Percentiles rank a stretch among this genome's conserved stretches.
These are phyloP conservation scores for Habrosyne pyritoides DNA, from an alignment of 2,888 invertebrate species.

Conservation along the genomic window DNA sequence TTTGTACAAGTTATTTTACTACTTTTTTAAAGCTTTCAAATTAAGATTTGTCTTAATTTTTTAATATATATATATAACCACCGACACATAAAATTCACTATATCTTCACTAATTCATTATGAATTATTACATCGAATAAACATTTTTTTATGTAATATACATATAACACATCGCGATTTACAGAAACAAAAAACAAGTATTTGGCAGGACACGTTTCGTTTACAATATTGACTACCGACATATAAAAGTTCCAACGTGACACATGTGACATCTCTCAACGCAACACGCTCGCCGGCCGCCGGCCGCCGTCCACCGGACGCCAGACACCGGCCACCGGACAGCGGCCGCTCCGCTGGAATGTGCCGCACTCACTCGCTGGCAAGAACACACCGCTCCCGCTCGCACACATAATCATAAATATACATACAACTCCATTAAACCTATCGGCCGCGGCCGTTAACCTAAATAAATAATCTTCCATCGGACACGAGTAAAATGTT, in stretches of 20 bases:
- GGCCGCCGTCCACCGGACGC: not conserved
- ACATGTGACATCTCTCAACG: conserved; percentile 9
- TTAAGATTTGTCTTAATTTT: conserved; percentile 71
- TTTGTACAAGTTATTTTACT: conserved; percentile 70
- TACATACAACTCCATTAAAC: conserved; percentile 16
- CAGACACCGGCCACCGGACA: not conserved
- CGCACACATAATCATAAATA: conserved; percentile 14
- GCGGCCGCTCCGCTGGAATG: conserved; percentile 3
- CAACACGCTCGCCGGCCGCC: conserved; percentile 7
- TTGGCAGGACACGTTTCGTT: conserved; percentile 51
- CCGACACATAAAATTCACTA: conserved; percentile 49
- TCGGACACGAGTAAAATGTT: conserved; percentile 8
- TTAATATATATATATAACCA: conserved; percentile 43
- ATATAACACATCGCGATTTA: conserved; percentile 41
- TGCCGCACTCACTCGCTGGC: conserved; percentile 5
- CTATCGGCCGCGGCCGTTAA: conserved; percentile 14
- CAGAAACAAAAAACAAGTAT: conserved; percentile 39
- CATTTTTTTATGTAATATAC: conserved; percentile 47
- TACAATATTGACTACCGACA: conserved; percentile 29
- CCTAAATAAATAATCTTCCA: conserved; percentile 18
- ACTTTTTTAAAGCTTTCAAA: conserved; percentile 77
- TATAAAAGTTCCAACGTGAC: conserved; percentile 13
- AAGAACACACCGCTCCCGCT: not conserved
- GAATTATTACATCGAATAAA: conserved; percentile 48
- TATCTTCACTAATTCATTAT: conserved; percentile 51